Conservation (phyloP, 1,140 invertebrate genomes). For the Polypedilum pembai region DNA sequence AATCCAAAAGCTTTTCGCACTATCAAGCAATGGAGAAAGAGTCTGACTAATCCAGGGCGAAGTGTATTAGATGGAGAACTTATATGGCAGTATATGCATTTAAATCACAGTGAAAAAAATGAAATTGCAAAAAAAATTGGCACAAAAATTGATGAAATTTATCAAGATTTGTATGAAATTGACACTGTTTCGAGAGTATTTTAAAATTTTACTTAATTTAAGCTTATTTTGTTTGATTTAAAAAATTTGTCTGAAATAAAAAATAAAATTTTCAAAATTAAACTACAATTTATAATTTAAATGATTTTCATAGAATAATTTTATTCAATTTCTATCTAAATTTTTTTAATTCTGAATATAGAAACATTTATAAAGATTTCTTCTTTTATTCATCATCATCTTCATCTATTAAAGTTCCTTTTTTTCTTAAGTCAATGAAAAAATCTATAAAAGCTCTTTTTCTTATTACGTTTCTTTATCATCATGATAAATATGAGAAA, state of each 20-base stretch:
- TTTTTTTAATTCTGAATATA: slow-evolving; percentile 6
- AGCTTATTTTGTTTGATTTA: not conserved
- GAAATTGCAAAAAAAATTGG: slow-evolving; percentile 93
- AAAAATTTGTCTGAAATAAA: not conserved
- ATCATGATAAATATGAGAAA: slow-evolving; percentile 19
- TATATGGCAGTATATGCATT: slow-evolving; percentile 71
- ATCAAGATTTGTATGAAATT: slow-evolving; percentile 85
- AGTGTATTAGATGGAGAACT: slow-evolving; percentile 93
- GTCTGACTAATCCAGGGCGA: slow-evolving; percentile 70
- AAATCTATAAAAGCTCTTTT: slow-evolving; percentile 24
- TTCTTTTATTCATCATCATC: not conserved
- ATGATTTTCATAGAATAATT: slow-evolving; percentile 7
- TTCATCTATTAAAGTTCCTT: not conserved
- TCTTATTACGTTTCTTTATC: slow-evolving; percentile 27
- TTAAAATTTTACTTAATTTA: slow-evolving; percentile 46
- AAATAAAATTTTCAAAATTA: not conserved
- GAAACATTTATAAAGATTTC: slow-evolving; percentile 27
- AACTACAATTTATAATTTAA: too few relatives aligned
- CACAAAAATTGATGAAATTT: slow-evolving; percentile 82
- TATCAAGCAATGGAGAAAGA: slow-evolving; percentile 59
- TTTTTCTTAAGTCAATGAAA: not conserved
- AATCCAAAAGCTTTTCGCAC: slow-evolving; percentile 78
- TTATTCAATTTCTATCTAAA: slow-evolving; percentile 21
- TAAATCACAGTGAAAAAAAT: slow-evolving; percentile 74
- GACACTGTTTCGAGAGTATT: slow-evolving; percentile 84